Base-by-base conservation (phyloP, 2,888 invertebrate genomes). In the Caenorhabditis sinica region DNA sequence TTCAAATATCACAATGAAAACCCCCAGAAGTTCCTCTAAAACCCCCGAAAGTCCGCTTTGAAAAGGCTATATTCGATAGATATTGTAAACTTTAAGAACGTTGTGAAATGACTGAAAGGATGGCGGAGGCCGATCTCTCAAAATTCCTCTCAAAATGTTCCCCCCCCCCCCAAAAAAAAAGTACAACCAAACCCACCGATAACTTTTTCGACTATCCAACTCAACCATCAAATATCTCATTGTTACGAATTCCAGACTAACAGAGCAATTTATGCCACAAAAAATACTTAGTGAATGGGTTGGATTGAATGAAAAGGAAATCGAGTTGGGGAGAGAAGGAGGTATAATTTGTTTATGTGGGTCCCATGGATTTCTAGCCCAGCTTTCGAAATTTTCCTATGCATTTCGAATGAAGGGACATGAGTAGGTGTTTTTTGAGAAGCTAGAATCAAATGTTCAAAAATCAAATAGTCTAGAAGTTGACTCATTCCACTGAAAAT, bases 201-300 rank as follows among this genome's bases (percentile, higher is more conserved):
- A 76, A 53, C 58, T 53, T 15, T 53, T 40, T 17, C 45, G 28
- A n/a, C 56, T 40, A 20, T 65, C 65, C 65, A 76, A 20, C 17
- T 76, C 68, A 2, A 76, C 75, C 66, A 68, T 76, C n/a, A 75
- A 56, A 56, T 75, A 56, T 51, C 51, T 61, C 73, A 73, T 73
- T 66, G 65, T 45, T 33, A 15, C 8, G 20, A 49, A 33, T 68
- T 56, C 25, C 23, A 28, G 43, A 65, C 25, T 60, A 3, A 43
- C 23, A 23, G 3, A 25, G 20, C 11, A 15, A 23, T 36, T 36
- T 36, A 20, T 6, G 20, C 8, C 17, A 36, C 23, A 43, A 23
- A 11, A 43, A 25, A 43, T 23, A 25, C 6, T 25, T 3, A 63
- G 40, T 15, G 15, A 40, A 20, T 49, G n/a, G 40, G 23, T 3